Conservation (phyloP, 1,140 invertebrate species). For the Acyrthosiphon pisum region DNA sequence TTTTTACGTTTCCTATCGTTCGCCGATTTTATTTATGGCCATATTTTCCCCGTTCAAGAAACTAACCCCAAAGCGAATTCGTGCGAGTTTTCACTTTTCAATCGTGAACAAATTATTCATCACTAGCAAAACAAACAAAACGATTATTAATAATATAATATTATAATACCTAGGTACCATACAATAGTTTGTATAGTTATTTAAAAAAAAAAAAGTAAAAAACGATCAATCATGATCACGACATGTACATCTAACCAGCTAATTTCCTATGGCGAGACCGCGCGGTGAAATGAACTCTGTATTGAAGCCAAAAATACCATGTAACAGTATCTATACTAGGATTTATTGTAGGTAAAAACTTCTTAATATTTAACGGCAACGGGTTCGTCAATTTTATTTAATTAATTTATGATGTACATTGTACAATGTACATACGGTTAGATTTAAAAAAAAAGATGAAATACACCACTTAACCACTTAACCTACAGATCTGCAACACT, state of each 20-base stretch:
- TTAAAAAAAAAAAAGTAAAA: conserved; percentile 9
- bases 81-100: conserved; percentile 51
- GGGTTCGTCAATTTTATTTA: not conserved
- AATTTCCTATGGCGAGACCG: conserved; percentile 17
- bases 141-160: conserved; percentile 44
- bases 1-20: not conserved
- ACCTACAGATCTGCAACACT: not conserved
- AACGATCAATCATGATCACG: conserved; percentile 52
- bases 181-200: conserved; percentile 26
- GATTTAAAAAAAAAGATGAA: not conserved
- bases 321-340: not conserved
- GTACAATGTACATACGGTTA: not conserved
- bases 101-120: conserved; percentile 36
- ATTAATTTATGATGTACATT: not conserved
- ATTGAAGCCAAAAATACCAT: not conserved
- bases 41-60: not conserved
- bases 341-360: not conserved
- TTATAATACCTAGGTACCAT: not conserved
- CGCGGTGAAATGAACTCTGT: conserved; percentile 22
- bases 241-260: not conserved
- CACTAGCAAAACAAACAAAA: conserved; percentile 45
- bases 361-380: not conserved
- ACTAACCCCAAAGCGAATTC: conserved; percentile 9
- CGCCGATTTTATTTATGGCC: not conserved
- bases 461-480: not conserved